These are phyloP conservation scores for Cirrhinus mrigala DNA, from an alignment of 2,797 vertebrate genomes.

Conservation along the genomic window DNA sequence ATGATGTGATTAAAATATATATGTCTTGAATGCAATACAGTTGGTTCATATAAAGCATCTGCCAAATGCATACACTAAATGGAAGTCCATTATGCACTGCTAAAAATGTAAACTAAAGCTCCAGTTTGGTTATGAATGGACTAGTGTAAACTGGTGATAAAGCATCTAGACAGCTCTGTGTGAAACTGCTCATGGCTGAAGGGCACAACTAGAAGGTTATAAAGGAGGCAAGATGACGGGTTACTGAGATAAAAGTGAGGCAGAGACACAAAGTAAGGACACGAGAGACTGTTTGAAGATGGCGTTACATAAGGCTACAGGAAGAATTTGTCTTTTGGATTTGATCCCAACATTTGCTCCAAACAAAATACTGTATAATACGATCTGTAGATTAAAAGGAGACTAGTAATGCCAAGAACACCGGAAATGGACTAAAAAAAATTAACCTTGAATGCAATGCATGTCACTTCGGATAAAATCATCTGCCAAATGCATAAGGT, in stretches of 20 bases:
- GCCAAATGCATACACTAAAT: not conserved
- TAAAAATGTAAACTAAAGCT: not conserved
- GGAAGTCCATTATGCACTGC: not conserved
- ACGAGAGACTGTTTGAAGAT: not conserved
- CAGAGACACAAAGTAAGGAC: not conserved
- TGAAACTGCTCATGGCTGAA: not conserved
- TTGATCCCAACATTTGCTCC: not conserved
- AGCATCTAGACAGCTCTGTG: not conserved
- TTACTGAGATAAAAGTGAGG: not conserved
- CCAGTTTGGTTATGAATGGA: not conserved
- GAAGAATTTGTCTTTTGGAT: not conserved
- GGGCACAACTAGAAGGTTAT: conserved; percentile 14
- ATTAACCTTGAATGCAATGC: not conserved
- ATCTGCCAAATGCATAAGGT: not conserved
- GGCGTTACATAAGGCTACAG: not conserved
- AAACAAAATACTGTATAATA: not conserved
- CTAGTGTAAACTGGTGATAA: not conserved
- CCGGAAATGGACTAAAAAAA: not conserved
- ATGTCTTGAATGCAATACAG: not conserved
- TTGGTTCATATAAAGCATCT: not conserved
- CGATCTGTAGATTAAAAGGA: not conserved
- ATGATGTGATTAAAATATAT: not conserved
- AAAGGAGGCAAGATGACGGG: not conserved
- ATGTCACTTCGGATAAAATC: not conserved
- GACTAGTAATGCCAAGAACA: not conserved